Conservation (phyloP, 1,140 invertebrate genomes). For the Rhopalosiphum maidis region DNA sequence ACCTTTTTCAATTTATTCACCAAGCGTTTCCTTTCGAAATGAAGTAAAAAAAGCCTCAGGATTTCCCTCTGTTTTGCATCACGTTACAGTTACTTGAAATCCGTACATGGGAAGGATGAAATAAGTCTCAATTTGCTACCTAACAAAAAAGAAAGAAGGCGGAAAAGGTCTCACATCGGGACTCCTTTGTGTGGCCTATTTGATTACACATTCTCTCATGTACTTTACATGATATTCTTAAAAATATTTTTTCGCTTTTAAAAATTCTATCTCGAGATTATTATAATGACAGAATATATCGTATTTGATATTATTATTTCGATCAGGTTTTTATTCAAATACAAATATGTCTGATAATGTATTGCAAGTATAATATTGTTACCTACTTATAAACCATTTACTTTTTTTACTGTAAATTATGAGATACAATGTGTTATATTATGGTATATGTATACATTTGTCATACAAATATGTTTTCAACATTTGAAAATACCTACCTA, state of each 20-base stretch:
- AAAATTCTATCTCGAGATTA: slow-evolving; percentile 21
- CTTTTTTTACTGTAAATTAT: not conserved
- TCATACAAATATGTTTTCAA: not conserved
- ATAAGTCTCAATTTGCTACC: slow-evolving; percentile 44
- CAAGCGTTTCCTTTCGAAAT: slow-evolving; percentile 18
- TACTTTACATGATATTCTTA: slow-evolving; percentile 41
- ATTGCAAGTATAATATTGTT: not conserved
- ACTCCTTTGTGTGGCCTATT: slow-evolving; percentile 48
- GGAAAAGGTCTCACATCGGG: slow-evolving; percentile 33
- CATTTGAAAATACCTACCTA: not conserved
- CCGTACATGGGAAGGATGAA: not conserved
- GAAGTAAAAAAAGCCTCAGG: slow-evolving; percentile 31
- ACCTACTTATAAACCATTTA: not conserved
- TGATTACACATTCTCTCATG: slow-evolving; percentile 33
- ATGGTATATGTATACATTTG: not conserved
- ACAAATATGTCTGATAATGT: not conserved
- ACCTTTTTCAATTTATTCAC: slow-evolving; percentile 54
- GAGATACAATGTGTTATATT: not conserved
- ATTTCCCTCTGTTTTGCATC: slow-evolving; percentile 46
- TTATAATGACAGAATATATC: slow-evolving; percentile 13
- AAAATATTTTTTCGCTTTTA: not conserved
- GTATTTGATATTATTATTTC: not conserved
- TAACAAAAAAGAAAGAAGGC: slow-evolving; percentile 26
- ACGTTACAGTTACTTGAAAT: slow-evolving; percentile 27
- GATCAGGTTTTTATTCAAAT: not conserved